Evolutionary conservation across 2,113 vertebrate genomes (phyloP).

Genomic region (Ptilorrhoa leucosticta): DNA sequence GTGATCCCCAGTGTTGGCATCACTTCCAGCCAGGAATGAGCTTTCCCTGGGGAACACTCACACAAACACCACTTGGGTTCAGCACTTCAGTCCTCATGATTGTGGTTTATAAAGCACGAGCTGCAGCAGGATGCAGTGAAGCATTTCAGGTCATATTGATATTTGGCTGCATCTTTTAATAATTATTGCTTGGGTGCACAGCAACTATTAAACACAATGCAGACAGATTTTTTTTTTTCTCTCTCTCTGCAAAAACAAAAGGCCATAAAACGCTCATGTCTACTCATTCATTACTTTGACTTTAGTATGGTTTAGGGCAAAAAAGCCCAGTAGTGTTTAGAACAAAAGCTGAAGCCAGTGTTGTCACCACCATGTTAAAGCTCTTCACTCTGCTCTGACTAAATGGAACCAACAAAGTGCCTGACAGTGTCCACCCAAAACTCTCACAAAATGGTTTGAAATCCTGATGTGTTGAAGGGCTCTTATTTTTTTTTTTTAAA

Average conservation of each 20-base stretch:
- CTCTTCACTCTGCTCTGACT: neutral
- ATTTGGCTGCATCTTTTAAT: constrained; percentile 25
- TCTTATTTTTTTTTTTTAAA: neutral
- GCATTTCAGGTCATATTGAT: neutral
- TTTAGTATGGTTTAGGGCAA: constrained; percentile 1
- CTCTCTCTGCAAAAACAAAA: constrained; percentile 3
- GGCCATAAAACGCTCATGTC: neutral
- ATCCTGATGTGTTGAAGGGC: neutral
- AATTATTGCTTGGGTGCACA: constrained; percentile 10
- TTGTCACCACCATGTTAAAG: neutral
- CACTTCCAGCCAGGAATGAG: neutral
- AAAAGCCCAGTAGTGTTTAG: neutral
- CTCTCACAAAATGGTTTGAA: neutral
- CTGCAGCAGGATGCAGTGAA: neutral
- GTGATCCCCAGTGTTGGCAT: neutral
- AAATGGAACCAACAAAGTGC: neutral
- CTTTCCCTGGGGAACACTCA: neutral
- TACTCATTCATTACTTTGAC: neutral
- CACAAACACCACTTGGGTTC: neutral
- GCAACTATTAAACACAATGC: neutral
- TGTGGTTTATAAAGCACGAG: neutral
- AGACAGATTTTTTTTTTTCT: neutral
- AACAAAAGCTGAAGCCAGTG: neutral
- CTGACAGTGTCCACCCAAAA: neutral
- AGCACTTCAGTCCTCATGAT: neutral